Evolutionary conservation across 2,797 vertebrate species (phyloP).

Genomic region (Prionace glauca): DNA sequence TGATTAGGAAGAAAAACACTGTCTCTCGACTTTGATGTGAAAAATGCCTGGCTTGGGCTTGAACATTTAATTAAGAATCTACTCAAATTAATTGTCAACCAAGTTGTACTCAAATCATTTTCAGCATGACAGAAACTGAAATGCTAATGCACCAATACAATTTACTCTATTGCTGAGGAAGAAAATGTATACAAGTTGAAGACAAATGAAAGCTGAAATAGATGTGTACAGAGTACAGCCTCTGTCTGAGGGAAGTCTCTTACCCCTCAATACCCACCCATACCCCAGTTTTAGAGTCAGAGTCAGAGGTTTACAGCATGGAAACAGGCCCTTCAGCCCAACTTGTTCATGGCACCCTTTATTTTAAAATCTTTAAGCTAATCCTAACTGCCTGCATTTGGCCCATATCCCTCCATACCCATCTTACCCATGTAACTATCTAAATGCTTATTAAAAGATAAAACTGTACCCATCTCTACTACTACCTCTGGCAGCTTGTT

Average conservation of each 20-base stretch:
- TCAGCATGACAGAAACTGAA: neutral
- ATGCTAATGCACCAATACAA: neutral
- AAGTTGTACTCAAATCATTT: neutral
- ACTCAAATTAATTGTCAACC: neutral
- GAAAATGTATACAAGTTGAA: neutral
- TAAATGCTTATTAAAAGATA: no score
- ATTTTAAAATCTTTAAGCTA: no score
- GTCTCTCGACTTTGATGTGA: neutral
- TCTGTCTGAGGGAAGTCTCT: neutral
- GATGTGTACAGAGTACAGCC: neutral
- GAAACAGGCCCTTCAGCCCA: no score
- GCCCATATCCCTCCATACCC: no score
- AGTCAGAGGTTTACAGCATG: no score
- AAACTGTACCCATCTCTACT: no score
- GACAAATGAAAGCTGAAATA: neutral
- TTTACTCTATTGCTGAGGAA: neutral
- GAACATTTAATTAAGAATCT: neutral
- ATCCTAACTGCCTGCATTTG: no score
- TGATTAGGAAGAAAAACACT: neutral
- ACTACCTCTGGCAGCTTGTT: no score
- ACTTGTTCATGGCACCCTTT: no score
- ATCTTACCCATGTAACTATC: no score
- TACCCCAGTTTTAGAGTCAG: neutral
- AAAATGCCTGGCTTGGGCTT: neutral
- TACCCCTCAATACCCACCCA: neutral